Evolutionary conservation across 2,113 vertebrate species (phyloP).

Genomic region (Heptranchias perlo): DNA sequence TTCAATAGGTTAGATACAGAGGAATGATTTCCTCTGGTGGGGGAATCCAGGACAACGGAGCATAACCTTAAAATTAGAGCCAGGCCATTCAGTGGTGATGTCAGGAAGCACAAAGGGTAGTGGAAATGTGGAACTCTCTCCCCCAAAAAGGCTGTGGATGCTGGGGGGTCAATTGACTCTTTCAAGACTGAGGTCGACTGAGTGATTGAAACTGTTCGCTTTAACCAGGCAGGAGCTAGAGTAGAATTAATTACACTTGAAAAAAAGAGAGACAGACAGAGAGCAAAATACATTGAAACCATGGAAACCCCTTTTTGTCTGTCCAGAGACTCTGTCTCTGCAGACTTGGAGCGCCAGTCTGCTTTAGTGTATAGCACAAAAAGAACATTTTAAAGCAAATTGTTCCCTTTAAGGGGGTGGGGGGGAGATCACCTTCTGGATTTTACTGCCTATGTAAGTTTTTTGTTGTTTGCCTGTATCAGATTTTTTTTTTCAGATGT

Average conservation of each 20-base stretch:
- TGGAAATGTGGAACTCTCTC: too few relatives aligned
- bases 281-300: constrained; percentile 8
- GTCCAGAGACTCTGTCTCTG: neutral
- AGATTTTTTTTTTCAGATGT: neutral
- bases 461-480: neutral
- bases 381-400: constrained; percentile 19
- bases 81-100: neutral
- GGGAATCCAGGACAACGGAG: neutral
- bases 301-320: constrained; percentile 5
- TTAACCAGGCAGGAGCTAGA: neutral
- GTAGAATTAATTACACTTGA: constrained; percentile 1
- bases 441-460: neutral
- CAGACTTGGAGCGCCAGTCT: neutral
- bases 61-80: neutral
- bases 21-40: neutral
- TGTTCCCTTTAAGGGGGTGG: neutral
- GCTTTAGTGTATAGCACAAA: neutral
- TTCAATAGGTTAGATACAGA: neutral
- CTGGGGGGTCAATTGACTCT: neutral
- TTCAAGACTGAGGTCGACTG: neutral
- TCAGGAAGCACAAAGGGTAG: neutral
- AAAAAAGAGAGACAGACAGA: neutral
- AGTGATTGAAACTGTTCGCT: neutral
- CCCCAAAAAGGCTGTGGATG: too few relatives aligned
- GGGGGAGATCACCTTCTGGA: neutral